These are phyloP conservation scores for Mohoua ochrocephala DNA, from an alignment of 2,113 vertebrate genomes.

Conservation along the genomic window DNA sequence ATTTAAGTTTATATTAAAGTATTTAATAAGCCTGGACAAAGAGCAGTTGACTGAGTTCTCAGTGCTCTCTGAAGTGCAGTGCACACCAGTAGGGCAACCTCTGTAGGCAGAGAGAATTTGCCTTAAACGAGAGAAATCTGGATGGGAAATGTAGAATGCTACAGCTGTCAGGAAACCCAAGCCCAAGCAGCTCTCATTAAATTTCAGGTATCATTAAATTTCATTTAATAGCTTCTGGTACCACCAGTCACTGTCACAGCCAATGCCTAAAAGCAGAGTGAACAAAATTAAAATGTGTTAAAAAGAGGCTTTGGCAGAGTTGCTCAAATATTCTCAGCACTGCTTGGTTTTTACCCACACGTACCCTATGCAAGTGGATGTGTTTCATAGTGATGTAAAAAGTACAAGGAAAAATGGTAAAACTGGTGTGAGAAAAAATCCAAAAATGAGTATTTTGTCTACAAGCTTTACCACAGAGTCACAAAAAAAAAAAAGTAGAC, in stretches of 20 bases:
- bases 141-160: background rate
- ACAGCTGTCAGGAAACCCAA: background rate
- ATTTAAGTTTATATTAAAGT: background rate
- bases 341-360: background rate
- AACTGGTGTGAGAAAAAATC: background rate
- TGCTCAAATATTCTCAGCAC: background rate
- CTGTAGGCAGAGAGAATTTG: background rate
- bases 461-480: background rate
- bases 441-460: background rate
- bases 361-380: background rate
- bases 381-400: background rate
- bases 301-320: background rate
- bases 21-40: background rate
- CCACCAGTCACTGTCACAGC: background rate
- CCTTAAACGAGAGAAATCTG: background rate
- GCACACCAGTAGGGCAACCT: fast-evolving
- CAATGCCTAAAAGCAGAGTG: background rate
- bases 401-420: background rate
- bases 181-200: background rate
- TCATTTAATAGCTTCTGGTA: background rate
- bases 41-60: background rate
- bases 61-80: background rate
- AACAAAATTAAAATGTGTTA: background rate
- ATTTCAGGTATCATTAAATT: background rate
- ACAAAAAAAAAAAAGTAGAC: background rate